Percentiles rank a stretch among this genome's conserved stretches.
Conservation (phyloP, 2,797 vertebrate species). For the Bothrops alternatus region DNA sequence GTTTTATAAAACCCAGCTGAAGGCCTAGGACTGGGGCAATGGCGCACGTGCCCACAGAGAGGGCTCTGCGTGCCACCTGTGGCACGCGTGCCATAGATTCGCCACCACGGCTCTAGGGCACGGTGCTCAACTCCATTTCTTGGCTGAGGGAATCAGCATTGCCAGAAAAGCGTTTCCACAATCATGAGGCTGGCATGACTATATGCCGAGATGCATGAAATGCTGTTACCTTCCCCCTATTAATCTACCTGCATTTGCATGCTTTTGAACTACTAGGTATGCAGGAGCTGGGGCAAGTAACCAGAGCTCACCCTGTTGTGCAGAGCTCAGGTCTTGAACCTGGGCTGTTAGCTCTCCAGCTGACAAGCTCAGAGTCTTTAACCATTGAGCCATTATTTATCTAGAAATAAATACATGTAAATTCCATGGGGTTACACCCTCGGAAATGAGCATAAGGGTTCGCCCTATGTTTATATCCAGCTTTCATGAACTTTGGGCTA, state of each 20-base stretch:
- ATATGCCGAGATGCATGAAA: not conserved
- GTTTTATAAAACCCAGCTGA: too few relatives aligned
- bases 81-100: too few relatives aligned
- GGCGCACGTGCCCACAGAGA: too few relatives aligned
- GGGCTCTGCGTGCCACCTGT: too few relatives aligned
- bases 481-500: not conserved
- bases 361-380: not conserved
- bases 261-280: not conserved
- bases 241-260: not conserved
- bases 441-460: not conserved
- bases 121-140: too few relatives aligned
- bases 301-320: not conserved
- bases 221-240: not conserved
- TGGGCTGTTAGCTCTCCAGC: not conserved
- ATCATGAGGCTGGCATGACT: not conserved
- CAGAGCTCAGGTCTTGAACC: not conserved
- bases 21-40: too few relatives aligned
- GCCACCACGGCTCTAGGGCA: too few relatives aligned
- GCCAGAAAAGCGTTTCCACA: not conserved
- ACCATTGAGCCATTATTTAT: not conserved
- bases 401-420: not conserved
- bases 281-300: not conserved
- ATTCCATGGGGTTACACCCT: not conserved
- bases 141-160: not conserved
- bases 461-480: not conserved